Conservation (phyloP, 2,797 vertebrate species). For the Rhinogobio ventralis region DNA sequence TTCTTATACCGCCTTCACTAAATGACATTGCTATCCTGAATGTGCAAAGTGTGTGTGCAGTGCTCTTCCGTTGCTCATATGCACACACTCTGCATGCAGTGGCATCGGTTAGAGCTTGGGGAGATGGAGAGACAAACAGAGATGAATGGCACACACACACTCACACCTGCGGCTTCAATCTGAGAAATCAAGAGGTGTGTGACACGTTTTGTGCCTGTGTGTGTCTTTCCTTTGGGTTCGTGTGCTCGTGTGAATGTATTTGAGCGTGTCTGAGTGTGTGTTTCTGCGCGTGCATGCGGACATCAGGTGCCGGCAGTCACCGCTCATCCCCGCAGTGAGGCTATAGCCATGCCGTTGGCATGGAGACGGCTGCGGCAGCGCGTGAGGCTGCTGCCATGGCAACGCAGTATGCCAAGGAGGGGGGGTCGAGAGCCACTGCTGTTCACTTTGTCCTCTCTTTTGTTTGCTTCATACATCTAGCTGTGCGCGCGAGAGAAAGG, state of each 20-base stretch:
- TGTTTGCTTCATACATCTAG: constrained; percentile 59
- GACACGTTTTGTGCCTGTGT: constrained; percentile 23
- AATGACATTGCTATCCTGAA: constrained; percentile 74
- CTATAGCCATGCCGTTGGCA: constrained; percentile 77
- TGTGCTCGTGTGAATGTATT: constrained; percentile 45
- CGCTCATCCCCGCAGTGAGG: constrained; percentile 71
- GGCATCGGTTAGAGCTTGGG: constrained; percentile 74
- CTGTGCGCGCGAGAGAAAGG: not conserved
- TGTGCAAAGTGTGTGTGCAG: constrained; percentile 34
- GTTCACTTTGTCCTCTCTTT: constrained; percentile 66
- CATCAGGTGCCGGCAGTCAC: constrained; percentile 74
- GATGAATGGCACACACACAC: constrained; percentile 60
- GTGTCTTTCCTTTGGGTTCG: constrained; percentile 40
- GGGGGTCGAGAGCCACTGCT: constrained; percentile 66
- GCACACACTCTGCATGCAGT: constrained; percentile 54
- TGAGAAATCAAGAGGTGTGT: constrained; percentile 24
- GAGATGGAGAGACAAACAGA: constrained; percentile 67
- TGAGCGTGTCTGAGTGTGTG: not conserved
- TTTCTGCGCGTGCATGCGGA: constrained; percentile 39
- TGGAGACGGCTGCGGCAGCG: constrained; percentile 76
- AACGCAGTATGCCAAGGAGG: constrained; percentile 76
- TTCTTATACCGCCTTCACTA: constrained; percentile 66
- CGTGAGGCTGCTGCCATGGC: constrained; percentile 78
- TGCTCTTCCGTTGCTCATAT: constrained; percentile 34
- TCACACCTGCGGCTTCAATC: constrained; percentile 60